Percentiles rank a stretch among this genome's conserved stretches.
phyloP scores from a whole-genome alignment of 2,888 invertebrate genomes.

The Endomychus coccineus region DNA sequence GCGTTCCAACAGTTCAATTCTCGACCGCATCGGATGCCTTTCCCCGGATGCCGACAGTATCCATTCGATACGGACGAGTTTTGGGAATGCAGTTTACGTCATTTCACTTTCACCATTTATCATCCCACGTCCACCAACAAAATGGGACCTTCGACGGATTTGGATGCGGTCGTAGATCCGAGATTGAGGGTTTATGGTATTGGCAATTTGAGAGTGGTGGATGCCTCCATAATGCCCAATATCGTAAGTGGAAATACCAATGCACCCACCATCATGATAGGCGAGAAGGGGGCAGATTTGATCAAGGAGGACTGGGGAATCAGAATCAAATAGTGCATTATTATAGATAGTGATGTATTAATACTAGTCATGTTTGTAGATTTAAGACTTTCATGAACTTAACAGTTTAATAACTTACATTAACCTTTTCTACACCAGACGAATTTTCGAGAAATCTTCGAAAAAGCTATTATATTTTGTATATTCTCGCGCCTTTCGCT shows the following conservation, averaged over 20 bases:
- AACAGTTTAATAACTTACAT: too few relatives aligned
- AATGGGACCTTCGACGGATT: slow-evolving; percentile 74
- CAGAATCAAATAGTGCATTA: slow-evolving; percentile 18
- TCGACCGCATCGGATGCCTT: slow-evolving; percentile 66
- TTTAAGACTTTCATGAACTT: too few relatives aligned
- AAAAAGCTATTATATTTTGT: too few relatives aligned
- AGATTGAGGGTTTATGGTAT: slow-evolving; percentile 71
- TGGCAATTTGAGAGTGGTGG: slow-evolving; percentile 67
- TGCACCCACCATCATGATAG: slow-evolving; percentile 85
- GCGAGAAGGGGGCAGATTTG: slow-evolving; percentile 82
- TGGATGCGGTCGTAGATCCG: slow-evolving; percentile 72
- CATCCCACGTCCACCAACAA: slow-evolving; percentile 81
- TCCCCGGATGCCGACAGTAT: slow-evolving; percentile 74
- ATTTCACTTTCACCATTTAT: slow-evolving; percentile 74
- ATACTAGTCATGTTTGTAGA: slow-evolving; percentile 21
- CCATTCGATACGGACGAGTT: slow-evolving; percentile 71
- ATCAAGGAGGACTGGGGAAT: slow-evolving; percentile 75
- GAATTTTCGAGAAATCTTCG: too few relatives aligned
- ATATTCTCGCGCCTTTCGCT: too few relatives aligned
- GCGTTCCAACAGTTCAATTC: slow-evolving; percentile 78
- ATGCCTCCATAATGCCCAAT: slow-evolving; percentile 83
- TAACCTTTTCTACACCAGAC: too few relatives aligned
- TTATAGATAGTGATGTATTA: slow-evolving; percentile 4
- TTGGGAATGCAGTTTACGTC: slow-evolving; percentile 79
- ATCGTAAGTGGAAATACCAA: slow-evolving; percentile 88